phyloP scores from a whole-genome alignment of 2,113 vertebrate species.

The Anser brachyrhynchus region DNA sequence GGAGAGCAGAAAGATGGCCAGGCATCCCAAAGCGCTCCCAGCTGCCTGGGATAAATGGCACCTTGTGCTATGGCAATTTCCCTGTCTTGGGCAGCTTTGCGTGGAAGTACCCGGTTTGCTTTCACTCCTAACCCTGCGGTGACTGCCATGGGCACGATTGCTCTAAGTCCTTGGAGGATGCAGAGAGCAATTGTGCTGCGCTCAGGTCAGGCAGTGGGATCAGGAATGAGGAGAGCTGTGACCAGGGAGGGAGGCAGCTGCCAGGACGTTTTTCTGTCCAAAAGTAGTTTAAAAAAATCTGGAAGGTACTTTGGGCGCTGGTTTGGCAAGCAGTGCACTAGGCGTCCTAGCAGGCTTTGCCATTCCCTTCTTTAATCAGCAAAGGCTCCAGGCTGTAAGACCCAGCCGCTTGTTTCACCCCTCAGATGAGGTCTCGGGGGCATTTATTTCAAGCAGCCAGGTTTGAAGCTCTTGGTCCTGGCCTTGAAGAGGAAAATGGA shows the following conservation, averaged over 20 bases:
- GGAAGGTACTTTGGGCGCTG: not conserved
- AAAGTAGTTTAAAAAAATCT: not conserved
- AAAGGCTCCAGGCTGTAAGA: not conserved
- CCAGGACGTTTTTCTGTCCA: not conserved
- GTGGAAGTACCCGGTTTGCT: not conserved
- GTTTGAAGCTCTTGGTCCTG: not conserved
- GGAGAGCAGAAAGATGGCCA: not conserved
- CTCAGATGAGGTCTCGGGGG: not conserved
- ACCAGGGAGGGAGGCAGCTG: not conserved
- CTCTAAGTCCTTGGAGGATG: not conserved
- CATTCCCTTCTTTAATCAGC: not conserved
- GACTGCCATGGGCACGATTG: not conserved
- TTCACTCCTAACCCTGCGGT: not conserved
- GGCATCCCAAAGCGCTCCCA: accelerated
- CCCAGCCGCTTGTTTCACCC: not conserved
- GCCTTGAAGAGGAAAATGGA: not conserved
- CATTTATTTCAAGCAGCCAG: not conserved
- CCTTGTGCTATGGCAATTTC: not conserved
- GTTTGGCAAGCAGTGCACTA: not conserved
- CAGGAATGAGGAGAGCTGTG: not conserved
- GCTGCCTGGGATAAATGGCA: not conserved
- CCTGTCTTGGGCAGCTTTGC: not conserved
- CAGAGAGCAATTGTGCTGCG: not conserved
- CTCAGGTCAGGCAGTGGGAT: not conserved
- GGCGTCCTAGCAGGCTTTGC: not conserved